A percentile compares a stretch with the other conserved stretches of the same genome.
phyloP scores from a whole-genome alignment of 2,797 vertebrate genomes.

The Echiichthys vipera region DNA sequence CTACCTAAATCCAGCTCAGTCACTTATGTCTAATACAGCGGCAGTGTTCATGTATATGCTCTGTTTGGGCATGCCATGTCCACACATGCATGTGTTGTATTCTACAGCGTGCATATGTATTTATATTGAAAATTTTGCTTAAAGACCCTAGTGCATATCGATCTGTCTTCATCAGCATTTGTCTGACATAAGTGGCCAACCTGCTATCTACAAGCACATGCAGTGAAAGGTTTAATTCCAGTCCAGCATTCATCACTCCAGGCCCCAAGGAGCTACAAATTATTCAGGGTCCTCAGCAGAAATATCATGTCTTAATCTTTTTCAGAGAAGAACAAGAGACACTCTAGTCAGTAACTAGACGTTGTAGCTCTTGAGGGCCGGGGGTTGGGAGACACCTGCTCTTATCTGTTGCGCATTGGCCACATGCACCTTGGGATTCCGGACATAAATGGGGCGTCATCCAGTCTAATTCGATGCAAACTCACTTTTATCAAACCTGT shows the following conservation, averaged over 20 bases:
- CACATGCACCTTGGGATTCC: constrained; percentile 80
- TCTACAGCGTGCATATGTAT: constrained; percentile 55
- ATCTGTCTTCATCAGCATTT: constrained; percentile 17
- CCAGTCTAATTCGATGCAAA: constrained; percentile 76
- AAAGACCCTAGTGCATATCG: constrained; percentile 12
- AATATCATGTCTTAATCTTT: constrained; percentile 33
- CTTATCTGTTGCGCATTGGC: constrained; percentile 46
- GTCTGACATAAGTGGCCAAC: constrained; percentile 22
- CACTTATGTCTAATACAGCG: constrained; percentile 36
- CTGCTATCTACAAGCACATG: constrained; percentile 71
- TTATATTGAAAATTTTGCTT: constrained; percentile 1
- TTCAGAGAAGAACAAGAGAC: constrained; percentile 47
- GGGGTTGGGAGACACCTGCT: constrained; percentile 62
- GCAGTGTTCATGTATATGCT: constrained; percentile 56
- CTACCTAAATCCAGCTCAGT: constrained; percentile 33
- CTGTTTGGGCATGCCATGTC: constrained; percentile 60
- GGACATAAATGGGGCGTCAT: constrained; percentile 67
- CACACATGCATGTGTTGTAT: constrained; percentile 58
- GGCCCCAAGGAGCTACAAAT: constrained; percentile 78
- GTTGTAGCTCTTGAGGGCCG: constrained; percentile 78
- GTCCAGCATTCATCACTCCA: constrained; percentile 68
- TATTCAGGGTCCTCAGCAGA: constrained; percentile 50
- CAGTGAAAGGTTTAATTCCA: constrained; percentile 65
- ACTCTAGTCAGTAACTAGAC: constrained; percentile 13
- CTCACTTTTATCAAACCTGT: constrained; percentile 91